phyloP scores from a whole-genome alignment of 1,140 invertebrate genomes.

The Formica exsecta region DNA sequence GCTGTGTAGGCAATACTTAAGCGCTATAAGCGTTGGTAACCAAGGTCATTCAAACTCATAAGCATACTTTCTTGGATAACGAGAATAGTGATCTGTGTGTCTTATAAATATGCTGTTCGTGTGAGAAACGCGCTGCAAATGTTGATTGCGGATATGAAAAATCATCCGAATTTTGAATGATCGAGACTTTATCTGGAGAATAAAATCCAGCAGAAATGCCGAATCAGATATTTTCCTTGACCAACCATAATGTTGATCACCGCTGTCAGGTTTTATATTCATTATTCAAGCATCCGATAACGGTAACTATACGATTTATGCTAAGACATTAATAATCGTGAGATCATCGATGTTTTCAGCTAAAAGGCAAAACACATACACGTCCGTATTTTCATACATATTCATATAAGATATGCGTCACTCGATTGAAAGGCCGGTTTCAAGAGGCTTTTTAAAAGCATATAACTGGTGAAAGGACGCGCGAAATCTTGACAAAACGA shows the following conservation, averaged over 20 bases:
- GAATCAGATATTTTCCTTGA: constrained; percentile 23
- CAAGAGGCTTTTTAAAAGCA: background rate
- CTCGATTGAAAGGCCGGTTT: constrained; percentile 7
- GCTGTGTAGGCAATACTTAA: background rate
- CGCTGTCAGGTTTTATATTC: constrained; percentile 14
- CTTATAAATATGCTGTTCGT: background rate
- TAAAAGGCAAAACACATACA: constrained; percentile 5
- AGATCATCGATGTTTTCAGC: constrained; percentile 32
- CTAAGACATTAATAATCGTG: constrained; percentile 45
- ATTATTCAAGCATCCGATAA: constrained; percentile 33
- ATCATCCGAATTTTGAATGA: background rate
- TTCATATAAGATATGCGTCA: constrained; percentile 18
- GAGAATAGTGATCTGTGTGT: background rate
- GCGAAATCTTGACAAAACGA: background rate
- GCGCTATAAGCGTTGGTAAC: background rate
- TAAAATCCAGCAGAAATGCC: background rate
- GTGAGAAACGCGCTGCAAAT: background rate
- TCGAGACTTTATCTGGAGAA: background rate
- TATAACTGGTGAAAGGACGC: background rate
- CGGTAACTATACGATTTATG: constrained; percentile 11
- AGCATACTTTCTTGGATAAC: constrained; percentile 23
- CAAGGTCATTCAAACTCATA: constrained; percentile 33
- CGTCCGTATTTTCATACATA: constrained; percentile 40
- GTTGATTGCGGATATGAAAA: background rate
- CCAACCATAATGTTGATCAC: constrained; percentile 22